Conservation (phyloP, 1,140 invertebrate genomes). For the Neodiprion pinetum region DNA sequence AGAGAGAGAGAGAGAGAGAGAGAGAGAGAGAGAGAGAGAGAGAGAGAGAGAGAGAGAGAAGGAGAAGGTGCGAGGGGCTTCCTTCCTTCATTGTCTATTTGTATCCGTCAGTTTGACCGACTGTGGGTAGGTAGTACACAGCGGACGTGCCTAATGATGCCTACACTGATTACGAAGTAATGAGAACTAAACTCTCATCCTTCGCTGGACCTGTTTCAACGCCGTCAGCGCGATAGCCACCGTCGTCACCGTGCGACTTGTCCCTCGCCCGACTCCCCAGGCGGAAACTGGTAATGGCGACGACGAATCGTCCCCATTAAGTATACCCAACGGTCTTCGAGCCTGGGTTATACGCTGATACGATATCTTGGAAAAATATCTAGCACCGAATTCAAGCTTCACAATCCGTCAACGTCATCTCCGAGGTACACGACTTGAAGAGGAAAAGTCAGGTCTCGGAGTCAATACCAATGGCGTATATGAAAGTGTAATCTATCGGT, state of each 20-base stretch:
- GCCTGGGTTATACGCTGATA: no score
- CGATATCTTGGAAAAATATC: no score
- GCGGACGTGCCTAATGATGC: constrained; percentile 39
- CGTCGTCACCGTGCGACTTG: no score
- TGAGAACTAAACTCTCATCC: constrained; percentile 27
- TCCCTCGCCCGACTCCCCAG: constrained; percentile 14
- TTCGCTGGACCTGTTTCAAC: not conserved
- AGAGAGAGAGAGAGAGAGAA: constrained; percentile 20
- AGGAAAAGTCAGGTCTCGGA: no score
- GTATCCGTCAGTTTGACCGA: constrained; percentile 1
- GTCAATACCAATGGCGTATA: no score
- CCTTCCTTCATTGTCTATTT: constrained; percentile 24
- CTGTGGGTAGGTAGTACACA: not conserved
- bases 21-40: constrained; percentile 26
- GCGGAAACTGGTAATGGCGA: constrained; percentile 34
- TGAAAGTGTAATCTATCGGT: no score
- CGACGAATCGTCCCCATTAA: constrained; percentile 35
- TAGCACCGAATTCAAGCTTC: no score
- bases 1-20: constrained; percentile 21
- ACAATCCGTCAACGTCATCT: no score
- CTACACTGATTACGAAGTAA: constrained; percentile 46
- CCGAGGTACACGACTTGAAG: no score
- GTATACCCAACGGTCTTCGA: not conserved
- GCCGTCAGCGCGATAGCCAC: constrained; percentile 1
- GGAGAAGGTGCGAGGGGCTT: constrained; percentile 33